These are phyloP conservation scores for Anguilla japonica DNA, from an alignment of 2,113 vertebrate genomes.

Conservation along the genomic window DNA sequence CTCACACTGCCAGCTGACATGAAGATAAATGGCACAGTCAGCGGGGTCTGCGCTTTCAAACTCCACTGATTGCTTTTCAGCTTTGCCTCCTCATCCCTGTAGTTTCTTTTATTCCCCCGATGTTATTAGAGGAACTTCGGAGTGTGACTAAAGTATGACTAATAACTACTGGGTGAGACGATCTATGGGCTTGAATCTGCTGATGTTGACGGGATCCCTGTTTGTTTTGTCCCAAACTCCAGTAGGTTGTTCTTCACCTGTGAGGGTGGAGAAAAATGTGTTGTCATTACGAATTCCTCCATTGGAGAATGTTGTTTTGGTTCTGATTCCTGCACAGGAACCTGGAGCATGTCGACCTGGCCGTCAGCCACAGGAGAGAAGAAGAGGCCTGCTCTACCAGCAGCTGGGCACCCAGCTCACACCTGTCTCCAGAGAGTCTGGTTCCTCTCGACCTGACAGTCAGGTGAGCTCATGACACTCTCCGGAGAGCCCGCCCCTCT, in stretches of 20 bases:
- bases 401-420: slow-evolving; percentile 21
- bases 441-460: not conserved
- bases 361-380: slow-evolving; percentile 22
- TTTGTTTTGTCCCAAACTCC: not conserved
- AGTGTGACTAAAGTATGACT: slow-evolving; percentile 14
- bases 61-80: slow-evolving; percentile 15
- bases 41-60: slow-evolving; percentile 7
- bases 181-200: not conserved
- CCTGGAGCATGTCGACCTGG: slow-evolving; percentile 5
- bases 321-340: slow-evolving; percentile 14
- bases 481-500: not conserved
- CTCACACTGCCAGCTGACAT: slow-evolving; percentile 22
- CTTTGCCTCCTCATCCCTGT: not conserved
- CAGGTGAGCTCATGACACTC: not conserved
- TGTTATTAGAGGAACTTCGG: not conserved
- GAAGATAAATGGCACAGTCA: slow-evolving; percentile 8
- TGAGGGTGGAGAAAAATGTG: not conserved
- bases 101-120: not conserved
- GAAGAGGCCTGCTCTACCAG: slow-evolving; percentile 24
- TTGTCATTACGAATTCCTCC: not conserved
- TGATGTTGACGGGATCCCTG: not conserved
- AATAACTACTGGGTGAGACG: not conserved
- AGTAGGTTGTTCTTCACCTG: not conserved
- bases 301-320: not conserved
- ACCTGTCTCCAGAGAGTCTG: slow-evolving; percentile 24